Evolutionary conservation across 2,888 invertebrate genomes (phyloP).

Genomic region (Leucania comma): DNA sequence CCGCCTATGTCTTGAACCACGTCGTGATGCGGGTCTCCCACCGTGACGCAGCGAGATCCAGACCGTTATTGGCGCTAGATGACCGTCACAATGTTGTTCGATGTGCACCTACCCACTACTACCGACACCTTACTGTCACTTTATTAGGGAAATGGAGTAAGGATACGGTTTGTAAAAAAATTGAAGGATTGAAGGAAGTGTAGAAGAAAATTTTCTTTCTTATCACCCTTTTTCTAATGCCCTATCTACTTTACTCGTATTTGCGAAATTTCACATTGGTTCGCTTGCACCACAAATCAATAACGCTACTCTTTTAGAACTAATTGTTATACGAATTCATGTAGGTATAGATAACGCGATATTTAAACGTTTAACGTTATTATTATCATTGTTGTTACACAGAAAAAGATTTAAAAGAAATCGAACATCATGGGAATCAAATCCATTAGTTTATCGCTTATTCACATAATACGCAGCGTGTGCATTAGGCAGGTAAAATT

Average conservation of each 20-base stretch:
- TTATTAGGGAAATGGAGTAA: constrained; percentile 28
- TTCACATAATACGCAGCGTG: not conserved
- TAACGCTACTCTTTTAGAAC: too few species aligned
- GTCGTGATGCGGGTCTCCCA: constrained; percentile 60
- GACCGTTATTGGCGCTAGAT: constrained; percentile 86
- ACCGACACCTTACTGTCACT: constrained; percentile 43
- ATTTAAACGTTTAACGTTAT: too few species aligned
- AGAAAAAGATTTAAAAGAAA: too few species aligned
- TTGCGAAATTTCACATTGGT: not conserved
- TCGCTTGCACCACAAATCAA: not conserved
- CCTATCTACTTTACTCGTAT: too few species aligned
- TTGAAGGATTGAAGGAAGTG: not conserved
- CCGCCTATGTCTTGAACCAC: constrained; percentile 10
- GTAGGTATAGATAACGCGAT: too few species aligned
- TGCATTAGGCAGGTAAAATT: not conserved
- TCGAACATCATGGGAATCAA: too few species aligned
- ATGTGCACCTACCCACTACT: constrained; percentile 42
- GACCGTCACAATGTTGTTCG: constrained; percentile 84
- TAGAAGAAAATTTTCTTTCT: not conserved
- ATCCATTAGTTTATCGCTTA: too few species aligned
- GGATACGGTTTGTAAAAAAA: not conserved
- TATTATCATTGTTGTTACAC: too few species aligned
- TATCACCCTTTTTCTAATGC: not conserved
- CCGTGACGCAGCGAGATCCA: constrained; percentile 80
- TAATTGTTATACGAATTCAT: too few species aligned